phyloP scores from a whole-genome alignment of 2,113 vertebrate genomes.

The Anoura caudifer region DNA sequence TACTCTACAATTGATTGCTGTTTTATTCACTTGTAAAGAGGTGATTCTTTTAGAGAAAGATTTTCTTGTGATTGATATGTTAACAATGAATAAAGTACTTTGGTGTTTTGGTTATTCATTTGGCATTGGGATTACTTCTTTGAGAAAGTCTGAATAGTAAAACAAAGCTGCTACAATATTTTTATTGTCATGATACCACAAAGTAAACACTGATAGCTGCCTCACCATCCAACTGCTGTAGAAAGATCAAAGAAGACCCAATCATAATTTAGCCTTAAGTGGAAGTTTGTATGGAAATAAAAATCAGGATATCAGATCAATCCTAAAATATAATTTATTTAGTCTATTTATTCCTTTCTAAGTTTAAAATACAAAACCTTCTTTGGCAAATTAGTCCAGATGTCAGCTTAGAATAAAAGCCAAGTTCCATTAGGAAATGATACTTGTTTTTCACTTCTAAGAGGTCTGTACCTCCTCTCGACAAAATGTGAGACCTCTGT shows the following conservation, averaged over 20 bases:
- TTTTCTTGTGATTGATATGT: background rate
- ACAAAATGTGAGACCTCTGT: background rate
- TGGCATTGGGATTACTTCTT: constrained; percentile 40
- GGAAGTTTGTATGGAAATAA: constrained; percentile 35
- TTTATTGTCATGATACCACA: constrained; percentile 5
- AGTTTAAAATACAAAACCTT: background rate
- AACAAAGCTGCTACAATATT: constrained; percentile 1
- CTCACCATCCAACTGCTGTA: background rate
- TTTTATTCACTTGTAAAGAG: constrained; percentile 34
- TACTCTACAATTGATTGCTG: background rate
- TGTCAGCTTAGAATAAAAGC: constrained; percentile 13
- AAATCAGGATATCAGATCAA: background rate
- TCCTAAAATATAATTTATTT: constrained; percentile 2
- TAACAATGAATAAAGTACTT: constrained; percentile 40
- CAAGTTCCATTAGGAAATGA: background rate
- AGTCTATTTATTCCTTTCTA: constrained; percentile 18
- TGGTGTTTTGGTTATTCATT: background rate
- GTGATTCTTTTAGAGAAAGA: constrained; percentile 14
- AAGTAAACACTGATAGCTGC: constrained; percentile 51
- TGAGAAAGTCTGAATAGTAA: constrained; percentile 40
- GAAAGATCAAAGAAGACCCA: constrained; percentile 43
- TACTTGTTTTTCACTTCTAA: background rate
- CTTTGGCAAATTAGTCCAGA: constrained; percentile 3
- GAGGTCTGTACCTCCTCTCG: background rate
- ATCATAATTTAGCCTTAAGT: constrained; percentile 26